A percentile compares a stretch with the other conserved stretches of the same genome.
Evolutionary conservation across 2,797 vertebrate species (phyloP).

Genomic region (Sebastes dallii): DNA sequence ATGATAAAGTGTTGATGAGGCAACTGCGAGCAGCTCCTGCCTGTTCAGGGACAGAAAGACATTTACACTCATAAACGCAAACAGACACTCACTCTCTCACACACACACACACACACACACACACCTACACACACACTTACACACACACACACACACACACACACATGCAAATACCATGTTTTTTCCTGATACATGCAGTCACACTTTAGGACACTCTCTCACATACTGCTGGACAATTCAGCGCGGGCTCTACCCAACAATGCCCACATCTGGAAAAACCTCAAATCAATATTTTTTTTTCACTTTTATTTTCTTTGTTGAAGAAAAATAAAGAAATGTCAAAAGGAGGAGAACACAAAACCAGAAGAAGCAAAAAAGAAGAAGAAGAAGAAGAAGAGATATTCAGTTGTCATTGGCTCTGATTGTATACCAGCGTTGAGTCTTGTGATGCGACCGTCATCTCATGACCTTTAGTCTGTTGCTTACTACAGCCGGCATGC

Average conservation of each 20-base stretch:
- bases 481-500: constrained; percentile 18
- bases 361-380: constrained; percentile 30
- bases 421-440: constrained; percentile 88
- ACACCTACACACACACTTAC: neutral
- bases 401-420: constrained; percentile 84
- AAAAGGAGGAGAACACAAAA: constrained; percentile 58
- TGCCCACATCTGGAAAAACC: constrained; percentile 80
- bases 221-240: constrained; percentile 71
- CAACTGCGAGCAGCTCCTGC: constrained; percentile 62
- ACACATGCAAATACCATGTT: constrained; percentile 51
- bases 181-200: constrained; percentile 58
- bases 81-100: constrained; percentile 17
- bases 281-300: constrained; percentile 73
- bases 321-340: constrained; percentile 78
- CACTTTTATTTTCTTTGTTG: constrained; percentile 75
- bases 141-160: neutral
- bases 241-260: constrained; percentile 57
- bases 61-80: constrained; percentile 60
- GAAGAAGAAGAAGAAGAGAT: constrained; percentile 33
- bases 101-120: neutral
- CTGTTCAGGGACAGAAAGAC: constrained; percentile 77
- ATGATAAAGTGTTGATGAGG: constrained; percentile 56
- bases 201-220: constrained; percentile 50
- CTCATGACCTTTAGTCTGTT: constrained; percentile 13
- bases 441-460: constrained; percentile 59